Conservation (phyloP, 2,888 invertebrate species). For the Tribolium freemani region DNA sequence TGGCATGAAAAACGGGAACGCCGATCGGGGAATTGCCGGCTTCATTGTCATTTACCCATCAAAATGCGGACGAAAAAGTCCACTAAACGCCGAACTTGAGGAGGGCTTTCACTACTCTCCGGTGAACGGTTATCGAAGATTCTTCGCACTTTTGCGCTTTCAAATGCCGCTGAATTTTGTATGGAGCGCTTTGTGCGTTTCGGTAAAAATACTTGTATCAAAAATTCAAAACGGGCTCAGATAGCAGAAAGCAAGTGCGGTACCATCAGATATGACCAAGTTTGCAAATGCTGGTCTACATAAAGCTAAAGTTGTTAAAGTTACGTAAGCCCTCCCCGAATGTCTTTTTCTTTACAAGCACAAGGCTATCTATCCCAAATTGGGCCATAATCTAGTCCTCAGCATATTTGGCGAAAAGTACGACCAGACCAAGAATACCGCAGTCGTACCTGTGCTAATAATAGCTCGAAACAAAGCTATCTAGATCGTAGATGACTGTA, state of each 20-base stretch:
- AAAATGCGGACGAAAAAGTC: slow-evolving; percentile 24
- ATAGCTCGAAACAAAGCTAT: slow-evolving; percentile 53
- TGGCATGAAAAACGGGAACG: slow-evolving; percentile 10
- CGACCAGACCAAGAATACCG: slow-evolving; percentile 2
- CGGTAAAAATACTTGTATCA: too few species aligned
- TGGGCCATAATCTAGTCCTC: slow-evolving; percentile 4
- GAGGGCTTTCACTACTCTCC: slow-evolving; percentile 19
- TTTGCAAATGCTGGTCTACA: neutral
- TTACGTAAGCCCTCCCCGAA: neutral
- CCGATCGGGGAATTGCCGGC: slow-evolving; percentile 20
- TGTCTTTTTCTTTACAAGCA: neutral
- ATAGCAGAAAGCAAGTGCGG: too few species aligned
- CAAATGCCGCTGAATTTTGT: slow-evolving; percentile 3
- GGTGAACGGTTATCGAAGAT: slow-evolving; percentile 17
- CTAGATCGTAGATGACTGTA: slow-evolving; percentile 51
- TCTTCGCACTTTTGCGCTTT: slow-evolving; percentile 1
- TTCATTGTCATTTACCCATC: slow-evolving; percentile 29
- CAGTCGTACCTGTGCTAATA: slow-evolving; percentile 49
- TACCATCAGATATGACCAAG: too few species aligned
- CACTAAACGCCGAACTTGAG: slow-evolving; percentile 8
- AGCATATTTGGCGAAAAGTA: slow-evolving; percentile 38
- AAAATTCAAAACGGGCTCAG: too few species aligned
- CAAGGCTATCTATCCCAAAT: neutral
- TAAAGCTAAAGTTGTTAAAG: neutral
- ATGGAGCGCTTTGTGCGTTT: neutral